A percentile compares a stretch with the other conserved stretches of the same genome.
These are phyloP conservation scores for Micrastur ruficollis DNA, from an alignment of 2,797 vertebrate species.

Conservation along the genomic window DNA sequence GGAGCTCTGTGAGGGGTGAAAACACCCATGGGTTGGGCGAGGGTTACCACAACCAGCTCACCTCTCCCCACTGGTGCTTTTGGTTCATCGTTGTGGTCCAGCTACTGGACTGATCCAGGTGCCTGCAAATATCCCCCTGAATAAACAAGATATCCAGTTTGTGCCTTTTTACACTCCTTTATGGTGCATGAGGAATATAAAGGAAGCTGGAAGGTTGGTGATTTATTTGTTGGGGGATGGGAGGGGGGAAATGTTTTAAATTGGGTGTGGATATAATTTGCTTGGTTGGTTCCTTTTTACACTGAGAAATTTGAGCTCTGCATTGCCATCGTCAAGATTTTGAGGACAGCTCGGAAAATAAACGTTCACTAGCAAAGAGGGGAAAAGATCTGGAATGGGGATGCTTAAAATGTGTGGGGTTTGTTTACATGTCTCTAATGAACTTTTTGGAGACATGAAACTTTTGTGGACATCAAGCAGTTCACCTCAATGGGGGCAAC, in stretches of 20 bases:
- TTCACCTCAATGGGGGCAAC: not conserved
- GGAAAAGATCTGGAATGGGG: not conserved
- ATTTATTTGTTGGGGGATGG: not conserved
- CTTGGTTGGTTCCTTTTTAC: not conserved
- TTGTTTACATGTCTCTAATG: not conserved
- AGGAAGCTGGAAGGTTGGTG: not conserved
- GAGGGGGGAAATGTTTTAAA: not conserved
- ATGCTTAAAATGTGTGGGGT: not conserved
- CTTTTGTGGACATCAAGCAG: rapidly evolving
- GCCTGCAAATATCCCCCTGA: not conserved
- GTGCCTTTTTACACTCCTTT: not conserved
- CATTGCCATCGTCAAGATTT: not conserved
- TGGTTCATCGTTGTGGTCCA: not conserved
- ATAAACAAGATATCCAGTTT: not conserved
- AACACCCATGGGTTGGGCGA: rapidly evolving
- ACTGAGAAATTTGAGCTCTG: not conserved
- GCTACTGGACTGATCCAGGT: not conserved
- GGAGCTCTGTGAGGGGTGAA: not conserved
- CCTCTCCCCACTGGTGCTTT: not conserved
- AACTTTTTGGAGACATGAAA: not conserved
- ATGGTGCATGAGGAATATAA: not conserved
- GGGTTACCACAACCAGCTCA: not conserved
- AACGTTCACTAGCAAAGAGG: not conserved
- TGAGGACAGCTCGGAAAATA: not conserved
- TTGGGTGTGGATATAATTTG: not conserved